Base-by-base conservation (phyloP, 2,797 vertebrate species). In the Microctenopoma steveboyesi region DNA sequence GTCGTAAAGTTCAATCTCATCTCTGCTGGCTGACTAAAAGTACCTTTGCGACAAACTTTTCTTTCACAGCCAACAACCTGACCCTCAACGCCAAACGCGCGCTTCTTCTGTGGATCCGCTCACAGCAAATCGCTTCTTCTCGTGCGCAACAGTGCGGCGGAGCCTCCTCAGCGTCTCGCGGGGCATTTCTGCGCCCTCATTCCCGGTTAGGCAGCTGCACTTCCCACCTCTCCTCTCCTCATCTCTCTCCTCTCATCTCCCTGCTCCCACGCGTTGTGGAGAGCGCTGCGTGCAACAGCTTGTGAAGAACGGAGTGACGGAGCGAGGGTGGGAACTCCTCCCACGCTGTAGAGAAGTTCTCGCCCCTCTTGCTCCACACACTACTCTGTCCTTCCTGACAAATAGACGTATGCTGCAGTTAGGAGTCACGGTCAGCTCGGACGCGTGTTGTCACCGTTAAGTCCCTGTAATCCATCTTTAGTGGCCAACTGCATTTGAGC, bases 1-100 rank as follows among this genome's bases (percentile, higher is more conserved):
- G 91, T 83, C 43, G 92, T 84, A 33, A 92, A 88, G 47, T 79
- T 85, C 49, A 83, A 58, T 69, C 92, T 88, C 93, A 95, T 94
- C 65, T 84, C 85, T 87, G 68, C 79, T 40, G 77, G 11, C 59
- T 74, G 37, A 16, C 22, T 28, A 62, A 16, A 18, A 46, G 28
- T 42, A 35, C 59, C 53, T 78, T 35, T 59, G 39, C 35, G 22
- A 12, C 10, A 65, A 83, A 87, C 46, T 40, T 22, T 59, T 64
- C 35, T 50, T 47, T 66, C 30, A 61, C 28, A 46, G 65, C n/a
- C 15, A 50, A 53, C 14, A 39, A 25, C 13, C 40, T 3, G 28
- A 45, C 56, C 47, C 18, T 46, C 28, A 18, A 48, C 61, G 28
- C 63, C 15, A 22, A 42, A n/a, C 39, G 35, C 56, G 50, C 53